A percentile compares a stretch with the other conserved stretches of the same genome.
Evolutionary conservation across 2,113 vertebrate genomes (phyloP).

Genomic region (Macrotis lagotis): DNA sequence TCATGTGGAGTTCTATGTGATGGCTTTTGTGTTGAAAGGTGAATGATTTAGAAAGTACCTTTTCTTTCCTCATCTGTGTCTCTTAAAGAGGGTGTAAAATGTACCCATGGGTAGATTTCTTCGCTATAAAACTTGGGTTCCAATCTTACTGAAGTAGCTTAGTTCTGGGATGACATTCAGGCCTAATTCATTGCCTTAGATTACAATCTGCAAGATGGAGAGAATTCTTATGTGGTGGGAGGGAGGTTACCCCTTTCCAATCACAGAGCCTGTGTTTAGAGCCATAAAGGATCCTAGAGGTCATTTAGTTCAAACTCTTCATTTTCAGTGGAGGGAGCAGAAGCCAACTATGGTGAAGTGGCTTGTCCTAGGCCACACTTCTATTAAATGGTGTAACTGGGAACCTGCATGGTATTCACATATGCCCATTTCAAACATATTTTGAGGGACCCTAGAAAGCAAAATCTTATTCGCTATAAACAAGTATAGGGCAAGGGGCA

Average conservation of each 20-base stretch:
- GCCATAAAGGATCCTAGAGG: not conserved
- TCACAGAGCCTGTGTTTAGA: not conserved
- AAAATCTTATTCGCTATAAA: slow-evolving; percentile 1
- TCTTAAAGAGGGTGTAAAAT: not conserved
- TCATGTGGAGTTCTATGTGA: not conserved
- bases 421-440: not conserved
- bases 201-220: not conserved
- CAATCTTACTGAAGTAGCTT: not conserved
- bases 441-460: slow-evolving; percentile 2
- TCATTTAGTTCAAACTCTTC: not conserved
- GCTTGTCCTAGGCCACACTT: not conserved
- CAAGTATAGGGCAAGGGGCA: not conserved
- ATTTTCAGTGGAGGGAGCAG: not conserved
- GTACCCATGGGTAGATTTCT: not conserved
- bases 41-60: not conserved
- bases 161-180: not conserved
- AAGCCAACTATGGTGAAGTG: not conserved
- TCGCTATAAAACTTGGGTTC: not conserved
- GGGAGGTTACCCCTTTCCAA: not conserved
- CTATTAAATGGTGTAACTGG: not conserved
- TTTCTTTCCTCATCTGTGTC: not conserved
- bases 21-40: not conserved
- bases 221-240: not conserved
- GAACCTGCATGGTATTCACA: not conserved
- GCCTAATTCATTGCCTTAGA: not conserved